Percentiles rank a stretch among this genome's conserved stretches.
phyloP scores from a whole-genome alignment of 1,140 invertebrate genomes.

The Scaptomyza montana region DNA sequence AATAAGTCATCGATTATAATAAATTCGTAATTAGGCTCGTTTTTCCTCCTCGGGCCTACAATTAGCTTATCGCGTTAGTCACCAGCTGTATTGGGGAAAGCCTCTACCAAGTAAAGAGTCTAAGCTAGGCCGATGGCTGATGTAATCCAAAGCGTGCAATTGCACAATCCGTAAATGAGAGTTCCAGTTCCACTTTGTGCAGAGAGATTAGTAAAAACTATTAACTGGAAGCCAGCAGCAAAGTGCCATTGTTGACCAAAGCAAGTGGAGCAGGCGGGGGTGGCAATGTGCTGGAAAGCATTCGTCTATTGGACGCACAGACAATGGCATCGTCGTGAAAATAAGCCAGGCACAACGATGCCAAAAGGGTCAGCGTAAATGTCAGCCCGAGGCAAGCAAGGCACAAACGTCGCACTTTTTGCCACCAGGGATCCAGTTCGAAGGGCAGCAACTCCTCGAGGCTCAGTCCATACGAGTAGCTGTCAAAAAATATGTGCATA shows the following conservation, averaged over 20 bases:
- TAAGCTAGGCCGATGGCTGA: constrained; percentile 44
- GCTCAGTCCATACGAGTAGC: constrained; percentile 57
- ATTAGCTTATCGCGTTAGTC: constrained; percentile 43
- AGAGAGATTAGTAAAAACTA: constrained; percentile 16
- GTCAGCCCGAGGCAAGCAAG: constrained; percentile 57
- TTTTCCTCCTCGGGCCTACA: background rate
- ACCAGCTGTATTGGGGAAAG: constrained; percentile 27
- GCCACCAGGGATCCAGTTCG: constrained; percentile 75
- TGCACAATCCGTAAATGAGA: constrained; percentile 50
- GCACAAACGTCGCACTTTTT: constrained; percentile 60
- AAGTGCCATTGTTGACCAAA: constrained; percentile 42
- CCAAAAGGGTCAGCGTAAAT: constrained; percentile 67
- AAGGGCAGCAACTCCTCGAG: constrained; percentile 76
- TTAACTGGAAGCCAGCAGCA: constrained; percentile 49
- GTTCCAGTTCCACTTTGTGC: constrained; percentile 17
- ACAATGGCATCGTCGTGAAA: constrained; percentile 29
- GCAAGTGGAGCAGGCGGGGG: constrained; percentile 27
- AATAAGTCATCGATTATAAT: constrained; percentile 31
- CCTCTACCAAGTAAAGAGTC: constrained; percentile 17
- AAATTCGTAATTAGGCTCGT: constrained; percentile 25
- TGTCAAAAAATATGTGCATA: constrained; percentile 27
- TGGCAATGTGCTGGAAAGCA: constrained; percentile 35
- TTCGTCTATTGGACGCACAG: constrained; percentile 18
- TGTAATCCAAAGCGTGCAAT: constrained; percentile 52
- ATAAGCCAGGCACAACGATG: constrained; percentile 58